Conservation (phyloP, 2,888 invertebrate genomes). For the Oithona nana region DNA sequence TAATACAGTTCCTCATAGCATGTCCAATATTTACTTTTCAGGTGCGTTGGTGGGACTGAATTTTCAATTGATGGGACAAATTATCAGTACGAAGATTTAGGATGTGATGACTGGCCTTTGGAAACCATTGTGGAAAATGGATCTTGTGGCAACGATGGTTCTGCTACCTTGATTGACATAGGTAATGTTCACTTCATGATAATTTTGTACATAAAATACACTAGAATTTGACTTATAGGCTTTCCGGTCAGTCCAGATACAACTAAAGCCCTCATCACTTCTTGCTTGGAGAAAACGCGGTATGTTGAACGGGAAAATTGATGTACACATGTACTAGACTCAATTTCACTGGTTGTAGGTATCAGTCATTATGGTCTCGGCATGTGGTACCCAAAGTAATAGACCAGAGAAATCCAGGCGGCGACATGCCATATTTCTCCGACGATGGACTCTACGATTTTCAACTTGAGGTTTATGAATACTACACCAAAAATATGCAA, state of each 20-base stretch:
- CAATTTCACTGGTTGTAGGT: too few species aligned
- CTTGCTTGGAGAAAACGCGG: neutral
- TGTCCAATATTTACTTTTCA: too few species aligned
- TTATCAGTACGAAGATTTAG: neutral
- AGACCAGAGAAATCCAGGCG: neutral
- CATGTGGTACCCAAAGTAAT: neutral
- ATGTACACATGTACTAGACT: too few species aligned
- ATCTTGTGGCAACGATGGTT: neutral
- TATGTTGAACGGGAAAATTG: too few species aligned
- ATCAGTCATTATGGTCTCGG: neutral
- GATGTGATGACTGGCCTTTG: neutral
- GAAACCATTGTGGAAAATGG: neutral
- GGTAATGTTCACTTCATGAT: neutral
- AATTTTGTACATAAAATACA: neutral
- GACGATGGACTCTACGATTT: neutral
- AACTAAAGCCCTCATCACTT: neutral
- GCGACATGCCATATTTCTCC: neutral
- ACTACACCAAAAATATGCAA: neutral
- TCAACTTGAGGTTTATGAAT: neutral
- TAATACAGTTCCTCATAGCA: too few species aligned
- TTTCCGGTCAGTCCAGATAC: neutral
- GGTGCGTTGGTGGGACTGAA: neutral
- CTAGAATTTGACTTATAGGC: too few species aligned
- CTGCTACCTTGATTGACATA: neutral
- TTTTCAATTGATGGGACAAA: neutral